These are phyloP conservation scores for Poeciliopsis gracilis DNA, from an alignment of 2,797 vertebrate genomes.

Conservation along the genomic window DNA sequence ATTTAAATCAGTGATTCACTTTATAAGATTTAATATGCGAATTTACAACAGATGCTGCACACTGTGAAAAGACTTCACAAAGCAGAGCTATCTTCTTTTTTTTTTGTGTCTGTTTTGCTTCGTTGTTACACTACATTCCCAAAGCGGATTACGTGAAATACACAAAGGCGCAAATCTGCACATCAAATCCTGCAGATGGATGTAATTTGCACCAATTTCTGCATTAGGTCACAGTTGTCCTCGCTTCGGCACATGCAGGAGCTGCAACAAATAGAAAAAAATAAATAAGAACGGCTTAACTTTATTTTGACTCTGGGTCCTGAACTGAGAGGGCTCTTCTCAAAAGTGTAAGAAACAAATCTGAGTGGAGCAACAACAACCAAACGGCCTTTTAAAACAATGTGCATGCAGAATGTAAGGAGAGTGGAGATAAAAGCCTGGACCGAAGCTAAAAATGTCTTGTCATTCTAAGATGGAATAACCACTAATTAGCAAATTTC, in stretches of 20 bases:
- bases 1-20: slow-evolving; percentile 34
- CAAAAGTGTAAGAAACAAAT: neutral
- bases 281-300: neutral
- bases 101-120: neutral
- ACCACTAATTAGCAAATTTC: neutral
- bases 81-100: neutral
- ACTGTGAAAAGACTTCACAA: slow-evolving; percentile 5
- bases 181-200: neutral
- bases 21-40: slow-evolving; percentile 9
- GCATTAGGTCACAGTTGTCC: neutral
- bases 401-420: neutral
- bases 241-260: neutral
- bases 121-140: neutral
- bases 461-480: neutral
- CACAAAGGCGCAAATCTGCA: neutral
- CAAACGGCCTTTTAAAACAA: neutral
- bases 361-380: neutral
- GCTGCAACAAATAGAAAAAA: neutral
- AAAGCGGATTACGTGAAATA: neutral
- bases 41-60: slow-evolving; percentile 3
- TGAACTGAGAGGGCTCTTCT: neutral
- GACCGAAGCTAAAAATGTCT: neutral
- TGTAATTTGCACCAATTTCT: neutral
- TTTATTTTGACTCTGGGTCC: neutral
- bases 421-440: neutral